A percentile compares a stretch with the other conserved stretches of the same genome.
These are phyloP conservation scores for Heliconius himera DNA, from an alignment of 1,140 invertebrate species.

Conservation along the genomic window DNA sequence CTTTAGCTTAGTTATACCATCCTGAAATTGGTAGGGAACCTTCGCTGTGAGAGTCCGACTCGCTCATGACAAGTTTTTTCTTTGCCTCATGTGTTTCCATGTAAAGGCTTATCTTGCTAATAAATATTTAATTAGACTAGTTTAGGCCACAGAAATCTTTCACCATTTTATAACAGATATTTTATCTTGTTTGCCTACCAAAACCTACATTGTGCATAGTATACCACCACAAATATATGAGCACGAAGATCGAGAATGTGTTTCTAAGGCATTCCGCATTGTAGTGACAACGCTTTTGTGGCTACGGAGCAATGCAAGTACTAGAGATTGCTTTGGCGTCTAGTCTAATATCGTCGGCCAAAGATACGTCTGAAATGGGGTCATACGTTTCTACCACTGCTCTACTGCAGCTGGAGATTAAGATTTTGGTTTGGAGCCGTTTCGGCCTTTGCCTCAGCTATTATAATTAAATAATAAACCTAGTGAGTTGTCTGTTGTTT, in stretches of 20 bases:
- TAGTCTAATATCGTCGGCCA: constrained; percentile 26
- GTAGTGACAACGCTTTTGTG: constrained; percentile 26
- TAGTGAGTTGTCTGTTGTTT: not conserved
- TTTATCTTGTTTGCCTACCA: not conserved
- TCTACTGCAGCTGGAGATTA: not conserved
- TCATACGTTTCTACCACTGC: constrained; percentile 13
- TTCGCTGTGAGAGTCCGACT: too few species aligned
- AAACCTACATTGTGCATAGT: not conserved
- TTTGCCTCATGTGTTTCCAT: too few species aligned
- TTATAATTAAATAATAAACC: not conserved
- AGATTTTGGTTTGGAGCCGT: not conserved
- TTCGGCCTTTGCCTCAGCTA: not conserved
- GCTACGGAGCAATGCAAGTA: constrained; percentile 18
- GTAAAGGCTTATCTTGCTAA: too few species aligned
- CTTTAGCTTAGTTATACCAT: too few species aligned
- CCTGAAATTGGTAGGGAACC: too few species aligned
- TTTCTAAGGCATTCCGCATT: constrained; percentile 24
- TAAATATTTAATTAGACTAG: too few species aligned
- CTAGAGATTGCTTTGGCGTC: constrained; percentile 16
- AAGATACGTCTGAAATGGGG: constrained; percentile 14
- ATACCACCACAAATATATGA: not conserved
- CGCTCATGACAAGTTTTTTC: too few species aligned
- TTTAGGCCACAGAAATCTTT: too few species aligned
- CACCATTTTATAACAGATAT: not conserved
- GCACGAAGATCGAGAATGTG: constrained; percentile 11